Evolutionary conservation across 2,797 vertebrate genomes (phyloP).

Genomic region (Diplodus puntazzo): DNA sequence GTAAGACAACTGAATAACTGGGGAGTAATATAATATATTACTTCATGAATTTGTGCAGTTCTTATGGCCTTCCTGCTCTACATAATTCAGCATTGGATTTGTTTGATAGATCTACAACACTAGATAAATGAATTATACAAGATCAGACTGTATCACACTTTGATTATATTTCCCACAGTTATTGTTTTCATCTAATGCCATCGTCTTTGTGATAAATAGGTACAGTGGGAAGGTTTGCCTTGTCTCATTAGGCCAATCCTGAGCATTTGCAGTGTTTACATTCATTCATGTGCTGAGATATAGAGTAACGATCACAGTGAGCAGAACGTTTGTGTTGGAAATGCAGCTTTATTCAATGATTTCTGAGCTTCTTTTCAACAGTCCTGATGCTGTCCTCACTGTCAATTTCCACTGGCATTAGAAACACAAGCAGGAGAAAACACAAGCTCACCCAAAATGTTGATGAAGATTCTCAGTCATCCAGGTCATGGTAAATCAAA

Average conservation of each 20-base stretch:
- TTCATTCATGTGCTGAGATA: background rate
- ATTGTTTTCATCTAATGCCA: background rate
- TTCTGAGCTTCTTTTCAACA: background rate
- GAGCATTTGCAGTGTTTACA: background rate
- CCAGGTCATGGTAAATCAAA: no score
- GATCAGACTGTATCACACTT: background rate
- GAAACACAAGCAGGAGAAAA: background rate
- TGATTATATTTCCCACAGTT: conserved; percentile 10
- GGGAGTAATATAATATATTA: background rate
- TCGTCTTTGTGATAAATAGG: conserved; percentile 2
- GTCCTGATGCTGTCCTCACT: no score
- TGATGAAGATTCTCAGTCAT: no score
- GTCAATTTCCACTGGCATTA: background rate
- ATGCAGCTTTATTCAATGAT: background rate
- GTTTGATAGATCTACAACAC: background rate
- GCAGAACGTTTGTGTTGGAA: background rate
- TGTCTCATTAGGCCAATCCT: conserved; percentile 4
- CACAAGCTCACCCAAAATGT: background rate
- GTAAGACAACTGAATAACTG: background rate
- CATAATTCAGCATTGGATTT: background rate
- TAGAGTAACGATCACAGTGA: background rate
- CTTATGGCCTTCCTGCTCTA: background rate
- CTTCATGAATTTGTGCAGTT: background rate
- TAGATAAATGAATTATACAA: conserved; percentile 5
- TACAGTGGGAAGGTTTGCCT: background rate